Conservation (phyloP, 2,888 invertebrate species). For the Acleris cristana region DNA sequence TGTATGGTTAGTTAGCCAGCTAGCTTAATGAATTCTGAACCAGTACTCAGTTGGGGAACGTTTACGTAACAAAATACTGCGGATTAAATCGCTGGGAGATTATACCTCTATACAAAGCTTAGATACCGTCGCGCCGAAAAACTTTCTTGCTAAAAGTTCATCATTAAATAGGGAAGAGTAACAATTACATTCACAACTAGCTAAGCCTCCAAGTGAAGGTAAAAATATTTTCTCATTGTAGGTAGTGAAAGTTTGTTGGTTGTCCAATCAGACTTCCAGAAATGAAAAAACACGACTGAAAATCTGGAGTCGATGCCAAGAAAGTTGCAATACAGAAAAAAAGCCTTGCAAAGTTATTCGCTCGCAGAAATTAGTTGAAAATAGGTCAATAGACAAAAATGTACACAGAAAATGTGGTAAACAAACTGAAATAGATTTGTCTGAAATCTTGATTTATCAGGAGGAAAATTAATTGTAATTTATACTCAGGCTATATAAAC, state of each 20-base stretch:
- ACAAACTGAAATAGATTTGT: no score
- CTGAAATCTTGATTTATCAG: no score
- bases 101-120: no score
- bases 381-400: background rate
- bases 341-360: background rate
- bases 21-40: background rate
- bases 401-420: no score
- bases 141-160: no score
- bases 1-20: constrained; percentile 1
- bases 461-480: no score
- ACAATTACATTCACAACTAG: background rate
- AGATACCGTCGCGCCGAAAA: no score
- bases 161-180: no score
- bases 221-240: constrained; percentile 3
- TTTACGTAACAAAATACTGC: no score
- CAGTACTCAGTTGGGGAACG: background rate
- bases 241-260: constrained; percentile 17
- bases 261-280: constrained; percentile 20
- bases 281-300: constrained; percentile 9
- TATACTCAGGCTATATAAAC: no score
- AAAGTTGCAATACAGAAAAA: constrained; percentile 20
- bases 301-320: constrained; percentile 21
- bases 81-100: no score
- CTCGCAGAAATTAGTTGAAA: background rate
- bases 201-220: background rate